These are phyloP conservation scores for Melanostoma mellinum DNA, from an alignment of 2,888 invertebrate genomes.

Conservation along the genomic window DNA sequence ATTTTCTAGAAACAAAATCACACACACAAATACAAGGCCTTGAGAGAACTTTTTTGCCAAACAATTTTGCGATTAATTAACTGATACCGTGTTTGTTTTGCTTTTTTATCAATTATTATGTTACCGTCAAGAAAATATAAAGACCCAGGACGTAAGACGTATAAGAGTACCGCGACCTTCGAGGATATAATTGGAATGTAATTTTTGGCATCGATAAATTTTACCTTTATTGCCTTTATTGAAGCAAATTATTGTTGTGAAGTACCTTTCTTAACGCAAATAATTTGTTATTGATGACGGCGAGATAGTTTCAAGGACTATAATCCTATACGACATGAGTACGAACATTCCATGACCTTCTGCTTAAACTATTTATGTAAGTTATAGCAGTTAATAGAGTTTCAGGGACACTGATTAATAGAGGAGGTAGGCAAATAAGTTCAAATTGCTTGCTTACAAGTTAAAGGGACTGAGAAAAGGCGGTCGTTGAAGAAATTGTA, in stretches of 20 bases:
- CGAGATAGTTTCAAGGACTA: slow-evolving; percentile 60
- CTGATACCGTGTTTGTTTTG: slow-evolving; percentile 55
- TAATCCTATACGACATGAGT: slow-evolving; percentile 24
- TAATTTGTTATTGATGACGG: slow-evolving; percentile 45
- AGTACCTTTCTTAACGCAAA: slow-evolving; percentile 15
- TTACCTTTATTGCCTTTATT: neutral
- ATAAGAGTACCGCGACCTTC: slow-evolving; percentile 29
- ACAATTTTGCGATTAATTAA: slow-evolving; percentile 64
- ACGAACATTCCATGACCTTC: slow-evolving; percentile 44
- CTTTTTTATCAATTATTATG: slow-evolving; percentile 30
- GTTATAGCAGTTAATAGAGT: slow-evolving; percentile 24
- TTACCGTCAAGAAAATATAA: slow-evolving; percentile 6
- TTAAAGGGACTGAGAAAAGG: neutral
- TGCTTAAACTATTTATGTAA: slow-evolving; percentile 11
- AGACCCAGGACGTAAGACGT: neutral
- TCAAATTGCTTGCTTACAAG: slow-evolving; percentile 22
- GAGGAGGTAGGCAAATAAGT: slow-evolving; percentile 2
- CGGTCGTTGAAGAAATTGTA: neutral
- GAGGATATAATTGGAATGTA: slow-evolving; percentile 26
- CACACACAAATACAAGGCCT: slow-evolving; percentile 1
- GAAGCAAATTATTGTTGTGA: neutral
- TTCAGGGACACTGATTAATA: slow-evolving; percentile 13
- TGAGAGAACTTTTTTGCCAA: slow-evolving; percentile 12
- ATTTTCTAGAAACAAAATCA: slow-evolving; percentile 22
- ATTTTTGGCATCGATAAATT: slow-evolving; percentile 36